A percentile compares a stretch with the other conserved stretches of the same genome.
Conservation (phyloP, 2,797 vertebrate genomes). For the Varecia variegata region DNA sequence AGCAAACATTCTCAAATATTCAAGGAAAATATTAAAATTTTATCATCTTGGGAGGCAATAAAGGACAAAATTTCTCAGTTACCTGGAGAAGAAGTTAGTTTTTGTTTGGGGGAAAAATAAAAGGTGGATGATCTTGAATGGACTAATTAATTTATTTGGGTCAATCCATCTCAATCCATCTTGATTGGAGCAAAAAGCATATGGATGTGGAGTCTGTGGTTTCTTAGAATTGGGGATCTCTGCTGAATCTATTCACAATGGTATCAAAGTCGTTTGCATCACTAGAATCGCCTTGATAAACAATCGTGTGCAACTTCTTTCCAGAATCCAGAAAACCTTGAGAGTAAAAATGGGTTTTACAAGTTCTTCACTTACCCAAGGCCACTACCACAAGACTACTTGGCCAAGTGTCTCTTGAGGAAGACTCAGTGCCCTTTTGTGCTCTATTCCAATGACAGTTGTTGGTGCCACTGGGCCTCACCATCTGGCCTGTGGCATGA, state of each 20-base stretch:
- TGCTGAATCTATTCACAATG: background rate
- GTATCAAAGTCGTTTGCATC: background rate
- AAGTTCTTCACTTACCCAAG: conserved; percentile 35
- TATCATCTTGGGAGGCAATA: background rate
- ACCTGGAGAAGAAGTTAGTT: conserved; percentile 1
- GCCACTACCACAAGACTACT: background rate
- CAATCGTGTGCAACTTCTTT: background rate
- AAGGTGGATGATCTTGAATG: background rate
- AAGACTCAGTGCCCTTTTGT: background rate
- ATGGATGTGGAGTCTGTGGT: background rate
- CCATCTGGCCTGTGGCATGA: conserved; percentile 8
- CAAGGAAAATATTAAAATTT: background rate
- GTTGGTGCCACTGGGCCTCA: conserved; percentile 36
- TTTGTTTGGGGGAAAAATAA: conserved; percentile 22
- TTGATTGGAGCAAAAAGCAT: background rate
- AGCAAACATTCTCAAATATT: background rate
- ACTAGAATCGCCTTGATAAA: background rate
- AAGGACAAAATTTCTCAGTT: background rate
- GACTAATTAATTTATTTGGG: background rate
- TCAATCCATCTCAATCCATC: background rate
- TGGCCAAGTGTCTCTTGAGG: background rate
- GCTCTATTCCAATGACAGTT: conserved; percentile 17
- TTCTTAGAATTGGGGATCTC: background rate
- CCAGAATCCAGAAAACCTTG: background rate
- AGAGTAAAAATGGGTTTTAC: background rate